Evolutionary conservation across 2,113 vertebrate genomes (phyloP).

Genomic region (Erpornis zantholeuca): DNA sequence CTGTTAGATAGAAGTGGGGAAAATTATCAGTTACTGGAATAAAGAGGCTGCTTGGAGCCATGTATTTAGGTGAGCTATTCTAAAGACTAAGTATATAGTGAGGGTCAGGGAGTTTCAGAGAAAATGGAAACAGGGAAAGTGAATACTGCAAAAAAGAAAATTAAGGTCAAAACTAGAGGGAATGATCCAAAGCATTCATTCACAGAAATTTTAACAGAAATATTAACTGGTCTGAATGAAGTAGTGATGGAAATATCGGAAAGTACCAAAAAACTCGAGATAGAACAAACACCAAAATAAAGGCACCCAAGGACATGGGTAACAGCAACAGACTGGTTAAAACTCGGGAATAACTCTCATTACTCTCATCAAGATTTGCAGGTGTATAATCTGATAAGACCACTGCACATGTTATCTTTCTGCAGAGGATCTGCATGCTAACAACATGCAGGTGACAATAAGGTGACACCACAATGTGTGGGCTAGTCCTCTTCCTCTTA

Average conservation of each 20-base stretch:
- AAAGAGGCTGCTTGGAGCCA: not conserved
- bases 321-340: not conserved
- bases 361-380: not conserved
- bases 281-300: not conserved
- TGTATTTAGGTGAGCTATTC: not conserved
- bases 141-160: not conserved
- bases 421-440: not conserved
- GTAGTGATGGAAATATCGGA: not conserved
- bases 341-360: not conserved
- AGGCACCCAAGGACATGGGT: not conserved
- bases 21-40: not conserved
- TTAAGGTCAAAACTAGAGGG: not conserved
- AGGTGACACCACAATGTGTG: not conserved
- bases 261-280: not conserved
- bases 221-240: not conserved
- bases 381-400: not conserved
- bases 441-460: not conserved
- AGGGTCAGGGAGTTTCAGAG: not conserved
- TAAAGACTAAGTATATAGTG: not conserved
- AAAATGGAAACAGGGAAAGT: not conserved
- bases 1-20: not conserved
- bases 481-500: not conserved
- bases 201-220: not conserved
- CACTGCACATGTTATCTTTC: not conserved
- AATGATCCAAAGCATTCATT: not conserved